Conservation (phyloP, 2,113 vertebrate species). For the Mustela nigripes region DNA sequence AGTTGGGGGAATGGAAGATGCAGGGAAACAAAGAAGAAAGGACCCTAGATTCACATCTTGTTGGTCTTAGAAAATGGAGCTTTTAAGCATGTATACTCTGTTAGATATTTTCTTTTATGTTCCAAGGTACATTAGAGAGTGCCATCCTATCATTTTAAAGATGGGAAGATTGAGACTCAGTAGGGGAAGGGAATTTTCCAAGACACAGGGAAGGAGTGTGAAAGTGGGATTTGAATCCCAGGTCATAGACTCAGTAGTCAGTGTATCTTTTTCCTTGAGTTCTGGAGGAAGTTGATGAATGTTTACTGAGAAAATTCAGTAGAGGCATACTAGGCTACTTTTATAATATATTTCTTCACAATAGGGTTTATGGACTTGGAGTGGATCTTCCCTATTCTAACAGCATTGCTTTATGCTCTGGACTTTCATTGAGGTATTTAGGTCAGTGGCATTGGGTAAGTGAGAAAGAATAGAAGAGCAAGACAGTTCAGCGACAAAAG, state of each 20-base stretch:
- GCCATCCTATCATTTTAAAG: not conserved
- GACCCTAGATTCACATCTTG: not conserved
- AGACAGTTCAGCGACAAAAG: slow-evolving; percentile 23
- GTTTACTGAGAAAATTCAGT: not conserved
- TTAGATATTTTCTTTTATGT: slow-evolving; percentile 13
- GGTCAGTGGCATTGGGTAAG: slow-evolving; percentile 8
- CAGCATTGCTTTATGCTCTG: not conserved
- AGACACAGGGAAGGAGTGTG: not conserved
- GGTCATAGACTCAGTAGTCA: not conserved
- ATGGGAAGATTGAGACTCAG: not conserved
- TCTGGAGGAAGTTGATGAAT: not conserved
- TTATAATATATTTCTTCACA: slow-evolving; percentile 18
- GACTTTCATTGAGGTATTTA: not conserved
- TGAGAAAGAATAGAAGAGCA: not conserved
- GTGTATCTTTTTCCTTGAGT: not conserved
- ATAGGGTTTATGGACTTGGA: not conserved
- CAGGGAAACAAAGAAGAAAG: not conserved
- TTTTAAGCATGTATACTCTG: not conserved
- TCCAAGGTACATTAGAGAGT: not conserved
- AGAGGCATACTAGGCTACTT: not conserved
- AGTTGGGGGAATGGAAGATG: not conserved
- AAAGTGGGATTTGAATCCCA: slow-evolving; percentile 4
- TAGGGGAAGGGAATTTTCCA: not conserved
- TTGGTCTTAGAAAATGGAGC: not conserved
- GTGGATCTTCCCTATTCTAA: not conserved